Base-by-base conservation (phyloP, 2,888 invertebrate species). In the Blomia tropicalis region DNA sequence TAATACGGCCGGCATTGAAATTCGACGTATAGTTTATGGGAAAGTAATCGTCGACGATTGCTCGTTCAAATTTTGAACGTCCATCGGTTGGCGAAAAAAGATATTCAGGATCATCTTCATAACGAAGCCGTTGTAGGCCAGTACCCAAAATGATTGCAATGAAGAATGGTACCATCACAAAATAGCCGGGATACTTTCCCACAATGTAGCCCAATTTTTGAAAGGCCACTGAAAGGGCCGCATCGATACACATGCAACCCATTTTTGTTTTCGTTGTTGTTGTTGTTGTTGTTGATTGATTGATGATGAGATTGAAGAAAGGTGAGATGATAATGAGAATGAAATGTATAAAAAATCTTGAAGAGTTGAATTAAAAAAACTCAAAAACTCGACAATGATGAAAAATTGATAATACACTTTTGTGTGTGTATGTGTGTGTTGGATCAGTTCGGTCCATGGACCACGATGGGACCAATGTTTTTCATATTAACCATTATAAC, bases 41-140 rank as follows among this genome's bases (percentile, higher is more conserved):
- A 75, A 91, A 91, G 71, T 81, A 79, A 68, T 81, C 79, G 71
- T 90, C 89, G 17, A 88, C 86, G 59, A 87, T 80, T 29, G 82
- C 80, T 68, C 90, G 79, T 72, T 90, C 90, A 30, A 68, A 63
- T 66, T 71, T 72, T 36, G 72, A 88, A 69, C 84, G 84, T 0
- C 90, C 90, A 70, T 85, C 83, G 67, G 87, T 79, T 0, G 91
- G 91, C 41, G 88, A 87, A 77, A 90, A 91, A 22, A 91, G 79
- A 75, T 90, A 91, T 73, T 90, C 90, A 0, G 90, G 90, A 74
- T 90, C 90, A 76, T 89, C 89, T 77, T 89, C 87, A 76, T 88
- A 89, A 72, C 83, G 78, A 64, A 90, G 80, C 73, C 81, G 79
- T 75, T 90, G 90, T 75, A 85, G 87, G 59, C 90, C 90, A 27